Base-by-base conservation (phyloP, 2,888 invertebrate species). In the Cephus sareptanus region DNA sequence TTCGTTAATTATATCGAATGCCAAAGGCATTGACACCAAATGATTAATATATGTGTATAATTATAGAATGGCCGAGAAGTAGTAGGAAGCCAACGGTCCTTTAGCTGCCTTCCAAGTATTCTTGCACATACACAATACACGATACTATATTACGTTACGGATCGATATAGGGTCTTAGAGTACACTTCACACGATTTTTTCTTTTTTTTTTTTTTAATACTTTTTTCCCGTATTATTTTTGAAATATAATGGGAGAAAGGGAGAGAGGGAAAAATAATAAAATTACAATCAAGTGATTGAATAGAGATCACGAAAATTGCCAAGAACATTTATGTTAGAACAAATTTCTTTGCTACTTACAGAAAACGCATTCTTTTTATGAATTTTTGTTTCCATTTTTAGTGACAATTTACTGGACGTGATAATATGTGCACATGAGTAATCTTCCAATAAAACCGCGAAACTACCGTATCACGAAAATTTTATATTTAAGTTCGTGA, bases 1-100 rank as follows among this genome's bases (percentile, higher is more conserved):
- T 30, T 70, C 37, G 69, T 70, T 77, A 77, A 77, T 15, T 75
- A 75, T 31, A 75, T 77, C 75, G 34, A 76, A 76, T 73, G 76
- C 78, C 78, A 78, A 78, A 76, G 73, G 75, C 78, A 78, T 76
- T 33, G 33, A 76, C 75, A 78, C 78, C 75, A 78, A 78, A 78
- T 78, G 76, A 70, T 56, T 56, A 56, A 56, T 56, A 23, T 56
- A 56, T 56, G 56, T 56, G 56, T 23, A 77, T 75, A 40, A 77
- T 75, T 56, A 70, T 75, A 75, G 70, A 34, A 75, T 70, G 74
- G 69, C 74, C 34, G 37, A 74, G 68, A 73, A 34, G 70, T 77
- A 23, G 75, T 71, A 71, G 34, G 34, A 15, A 31, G 71, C 34
- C 40, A 77, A 70, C 31, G 74, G 74, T 31, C 37, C 75, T 33